Conservation (phyloP, 1,140 invertebrate genomes). For the Macrosteles quadrilineatus region DNA sequence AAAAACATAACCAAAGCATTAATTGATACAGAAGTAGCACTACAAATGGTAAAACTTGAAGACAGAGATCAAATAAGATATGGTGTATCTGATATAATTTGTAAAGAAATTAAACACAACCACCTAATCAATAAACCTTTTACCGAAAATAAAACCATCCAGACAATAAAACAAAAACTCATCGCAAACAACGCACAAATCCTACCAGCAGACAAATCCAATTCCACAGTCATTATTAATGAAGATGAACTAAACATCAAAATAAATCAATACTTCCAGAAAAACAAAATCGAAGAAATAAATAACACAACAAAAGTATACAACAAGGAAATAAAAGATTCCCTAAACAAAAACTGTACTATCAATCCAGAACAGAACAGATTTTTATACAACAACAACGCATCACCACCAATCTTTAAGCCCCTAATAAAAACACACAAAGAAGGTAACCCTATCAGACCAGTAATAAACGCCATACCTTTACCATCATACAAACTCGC, state of each 20-base stretch:
- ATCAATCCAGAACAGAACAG: background rate
- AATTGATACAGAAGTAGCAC: too few species aligned
- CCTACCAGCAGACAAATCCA: background rate
- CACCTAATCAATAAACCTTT: too few species aligned
- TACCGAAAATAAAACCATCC: background rate
- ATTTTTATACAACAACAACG: background rate
- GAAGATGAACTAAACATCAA: background rate
- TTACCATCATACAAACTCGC: background rate
- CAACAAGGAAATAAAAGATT: conserved; percentile 7
- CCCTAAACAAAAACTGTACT: background rate
- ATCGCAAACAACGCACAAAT: background rate
- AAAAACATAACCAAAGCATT: too few species aligned
- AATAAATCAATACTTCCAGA: background rate
- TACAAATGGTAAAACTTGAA: too few species aligned
- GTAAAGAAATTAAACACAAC: too few species aligned
- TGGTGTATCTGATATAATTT: too few species aligned
- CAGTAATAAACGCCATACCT: background rate
- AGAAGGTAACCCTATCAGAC: conserved; percentile 2
- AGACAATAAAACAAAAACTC: background rate
- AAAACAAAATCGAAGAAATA: background rate
- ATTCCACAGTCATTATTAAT: background rate
- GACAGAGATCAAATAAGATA: too few species aligned
- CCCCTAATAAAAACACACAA: conserved; percentile 2
- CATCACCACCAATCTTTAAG: background rate
- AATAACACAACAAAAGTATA: background rate